These are phyloP conservation scores for Microcaecilia unicolor DNA, from an alignment of 2,797 vertebrate species.

Conservation along the genomic window DNA sequence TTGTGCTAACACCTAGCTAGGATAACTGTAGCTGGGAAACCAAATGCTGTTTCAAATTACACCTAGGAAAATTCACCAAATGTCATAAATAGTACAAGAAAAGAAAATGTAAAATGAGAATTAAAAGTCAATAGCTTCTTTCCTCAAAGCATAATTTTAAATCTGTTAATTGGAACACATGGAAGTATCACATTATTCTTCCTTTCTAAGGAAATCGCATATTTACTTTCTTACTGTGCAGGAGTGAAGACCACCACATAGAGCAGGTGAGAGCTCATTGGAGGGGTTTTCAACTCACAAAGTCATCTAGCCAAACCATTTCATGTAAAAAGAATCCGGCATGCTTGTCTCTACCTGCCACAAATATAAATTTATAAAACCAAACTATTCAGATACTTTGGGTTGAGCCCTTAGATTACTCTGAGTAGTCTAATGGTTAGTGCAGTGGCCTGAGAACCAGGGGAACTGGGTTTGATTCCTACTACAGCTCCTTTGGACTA, in stretches of 20 bases:
- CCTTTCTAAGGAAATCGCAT: conserved; percentile 1
- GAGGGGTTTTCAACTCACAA: no score
- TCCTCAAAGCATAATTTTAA: conserved; percentile 16
- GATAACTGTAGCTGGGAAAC: conserved; percentile 4
- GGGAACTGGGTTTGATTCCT: no score
- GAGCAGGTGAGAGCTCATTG: not conserved
- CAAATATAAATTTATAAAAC: no score
- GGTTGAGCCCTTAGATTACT: no score
- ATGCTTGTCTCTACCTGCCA: no score
- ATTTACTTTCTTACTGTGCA: conserved; percentile 10
- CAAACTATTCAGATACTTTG: no score
- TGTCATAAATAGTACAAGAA: conserved; percentile 1
- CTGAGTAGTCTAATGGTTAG: no score
- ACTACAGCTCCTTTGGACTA: no score
- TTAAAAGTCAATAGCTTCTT: not conserved
- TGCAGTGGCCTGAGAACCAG: no score
- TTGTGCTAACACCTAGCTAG: not conserved
- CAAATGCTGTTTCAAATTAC: not conserved
- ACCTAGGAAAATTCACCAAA: conserved; percentile 9
- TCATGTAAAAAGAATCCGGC: no score
- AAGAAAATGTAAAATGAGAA: conserved; percentile 11
- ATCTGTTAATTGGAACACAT: conserved; percentile 18
- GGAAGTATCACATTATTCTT: conserved; percentile 14
- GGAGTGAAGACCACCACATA: conserved; percentile 7
- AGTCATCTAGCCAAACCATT: no score